Evolutionary conservation across 2,888 invertebrate genomes (phyloP).

Genomic region (Lasioglossum leucozonium): DNA sequence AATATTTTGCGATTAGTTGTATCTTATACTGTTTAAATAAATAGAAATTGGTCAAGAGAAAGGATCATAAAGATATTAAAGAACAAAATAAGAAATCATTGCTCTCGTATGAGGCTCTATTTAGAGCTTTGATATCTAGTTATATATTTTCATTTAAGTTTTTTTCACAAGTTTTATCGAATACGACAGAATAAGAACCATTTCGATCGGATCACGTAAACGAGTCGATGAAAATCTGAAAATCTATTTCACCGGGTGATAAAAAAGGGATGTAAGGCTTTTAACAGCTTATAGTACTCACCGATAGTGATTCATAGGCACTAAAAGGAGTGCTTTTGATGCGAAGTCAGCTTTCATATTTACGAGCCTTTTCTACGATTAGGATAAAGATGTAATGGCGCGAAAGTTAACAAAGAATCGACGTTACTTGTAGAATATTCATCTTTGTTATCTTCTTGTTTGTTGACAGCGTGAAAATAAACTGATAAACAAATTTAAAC

Average conservation of each 20-base stretch:
- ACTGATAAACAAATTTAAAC: not conserved
- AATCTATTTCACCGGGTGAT: not conserved
- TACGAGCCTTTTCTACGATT: not conserved
- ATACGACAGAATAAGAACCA: not conserved
- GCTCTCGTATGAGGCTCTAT: too few species aligned
- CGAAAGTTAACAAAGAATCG: not conserved
- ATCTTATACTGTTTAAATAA: too few species aligned
- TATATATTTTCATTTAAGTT: not conserved
- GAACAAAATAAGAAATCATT: too few species aligned
- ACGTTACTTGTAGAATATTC: not conserved
- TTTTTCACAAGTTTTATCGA: not conserved
- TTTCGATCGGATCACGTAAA: not conserved
- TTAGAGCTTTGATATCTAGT: too few species aligned
- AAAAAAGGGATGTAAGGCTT: not conserved
- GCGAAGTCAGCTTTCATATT: not conserved
- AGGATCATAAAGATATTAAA: too few species aligned
- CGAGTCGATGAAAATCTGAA: not conserved
- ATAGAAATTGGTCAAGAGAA: too few species aligned
- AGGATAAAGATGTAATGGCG: not conserved
- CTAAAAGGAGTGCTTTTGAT: not conserved
- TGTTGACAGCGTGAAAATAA: not conserved
- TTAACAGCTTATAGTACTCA: not conserved
- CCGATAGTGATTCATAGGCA: not conserved
- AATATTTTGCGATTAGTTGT: too few species aligned
- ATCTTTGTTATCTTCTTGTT: not conserved